phyloP scores from a whole-genome alignment of 2,113 vertebrate genomes.

The Chloropsis cyanopogon region DNA sequence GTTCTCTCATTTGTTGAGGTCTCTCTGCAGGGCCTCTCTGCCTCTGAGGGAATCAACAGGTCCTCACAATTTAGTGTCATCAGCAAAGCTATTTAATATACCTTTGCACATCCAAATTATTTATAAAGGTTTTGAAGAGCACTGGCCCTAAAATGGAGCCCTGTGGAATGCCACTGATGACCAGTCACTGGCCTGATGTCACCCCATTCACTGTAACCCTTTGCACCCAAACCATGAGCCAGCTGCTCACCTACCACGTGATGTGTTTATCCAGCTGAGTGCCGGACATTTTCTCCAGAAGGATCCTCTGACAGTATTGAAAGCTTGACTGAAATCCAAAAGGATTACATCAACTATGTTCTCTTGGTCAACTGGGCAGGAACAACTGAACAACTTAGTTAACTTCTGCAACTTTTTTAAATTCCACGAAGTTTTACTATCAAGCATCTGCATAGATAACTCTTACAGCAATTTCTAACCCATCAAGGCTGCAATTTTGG shows the following conservation, averaged over 20 bases:
- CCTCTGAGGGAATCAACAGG: not conserved
- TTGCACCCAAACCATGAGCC: not conserved
- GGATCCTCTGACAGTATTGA: rapidly evolving
- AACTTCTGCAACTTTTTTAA: not conserved
- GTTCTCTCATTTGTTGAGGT: not conserved
- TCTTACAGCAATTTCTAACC: not conserved
- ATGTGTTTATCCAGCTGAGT: not conserved
- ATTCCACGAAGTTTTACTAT: not conserved
- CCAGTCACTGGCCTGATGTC: not conserved
- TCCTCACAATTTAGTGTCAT: not conserved
- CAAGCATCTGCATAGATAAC: not conserved
- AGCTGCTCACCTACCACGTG: not conserved
- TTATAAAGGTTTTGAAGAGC: not conserved
- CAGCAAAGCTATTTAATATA: not conserved
- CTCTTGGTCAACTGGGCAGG: not conserved
- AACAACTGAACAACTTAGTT: not conserved
- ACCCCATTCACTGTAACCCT: not conserved
- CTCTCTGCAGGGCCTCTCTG: not conserved
- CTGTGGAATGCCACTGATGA: not conserved
- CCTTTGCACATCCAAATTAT: not conserved
- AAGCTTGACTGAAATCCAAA: not conserved
- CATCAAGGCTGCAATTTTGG: not conserved
- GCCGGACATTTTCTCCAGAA: not conserved
- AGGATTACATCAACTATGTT: not conserved
- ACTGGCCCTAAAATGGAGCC: not conserved